These are phyloP conservation scores for Neodiprion virginianus DNA, from an alignment of 1,140 invertebrate genomes.

Conservation along the genomic window DNA sequence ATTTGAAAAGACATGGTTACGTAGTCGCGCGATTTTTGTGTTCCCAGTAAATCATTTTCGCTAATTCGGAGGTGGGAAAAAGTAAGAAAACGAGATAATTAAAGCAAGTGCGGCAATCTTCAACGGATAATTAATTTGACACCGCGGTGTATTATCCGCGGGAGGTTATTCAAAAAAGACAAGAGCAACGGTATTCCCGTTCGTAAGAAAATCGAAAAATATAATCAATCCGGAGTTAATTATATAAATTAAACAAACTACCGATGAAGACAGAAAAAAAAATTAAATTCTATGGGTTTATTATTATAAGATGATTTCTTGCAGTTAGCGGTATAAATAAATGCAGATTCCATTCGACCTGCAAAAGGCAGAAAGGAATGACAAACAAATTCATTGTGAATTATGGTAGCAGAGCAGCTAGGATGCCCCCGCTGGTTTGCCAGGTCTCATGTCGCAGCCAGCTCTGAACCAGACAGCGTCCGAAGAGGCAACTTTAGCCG, in stretches of 20 bases:
- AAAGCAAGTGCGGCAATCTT: too few species aligned
- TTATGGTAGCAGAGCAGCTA: conserved; percentile 11
- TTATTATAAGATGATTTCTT: background rate
- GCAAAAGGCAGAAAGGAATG: background rate
- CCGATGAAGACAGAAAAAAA: background rate
- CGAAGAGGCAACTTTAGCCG: conserved; percentile 64
- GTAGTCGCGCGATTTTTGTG: background rate
- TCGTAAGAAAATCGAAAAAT: too few species aligned
- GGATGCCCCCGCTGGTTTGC: conserved; percentile 11
- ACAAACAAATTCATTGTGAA: conserved; percentile 2
- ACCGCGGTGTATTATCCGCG: too few species aligned
- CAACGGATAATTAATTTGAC: too few species aligned
- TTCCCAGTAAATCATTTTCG: background rate
- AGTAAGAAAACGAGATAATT: background rate
- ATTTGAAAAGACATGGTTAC: background rate
- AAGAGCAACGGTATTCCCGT: too few species aligned
- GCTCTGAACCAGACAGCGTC: conserved; percentile 49
- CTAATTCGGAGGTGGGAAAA: background rate
- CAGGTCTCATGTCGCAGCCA: conserved; percentile 11
- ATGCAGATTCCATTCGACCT: background rate
- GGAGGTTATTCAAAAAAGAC: too few species aligned
- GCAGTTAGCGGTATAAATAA: background rate
- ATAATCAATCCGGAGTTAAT: background rate
- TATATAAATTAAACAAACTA: background rate
- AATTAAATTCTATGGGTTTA: background rate